Evolutionary conservation across 2,888 invertebrate genomes (phyloP), one percentile per base, ranked within the genome.

Genomic region (Cryptocheilus praepositus): DNA sequence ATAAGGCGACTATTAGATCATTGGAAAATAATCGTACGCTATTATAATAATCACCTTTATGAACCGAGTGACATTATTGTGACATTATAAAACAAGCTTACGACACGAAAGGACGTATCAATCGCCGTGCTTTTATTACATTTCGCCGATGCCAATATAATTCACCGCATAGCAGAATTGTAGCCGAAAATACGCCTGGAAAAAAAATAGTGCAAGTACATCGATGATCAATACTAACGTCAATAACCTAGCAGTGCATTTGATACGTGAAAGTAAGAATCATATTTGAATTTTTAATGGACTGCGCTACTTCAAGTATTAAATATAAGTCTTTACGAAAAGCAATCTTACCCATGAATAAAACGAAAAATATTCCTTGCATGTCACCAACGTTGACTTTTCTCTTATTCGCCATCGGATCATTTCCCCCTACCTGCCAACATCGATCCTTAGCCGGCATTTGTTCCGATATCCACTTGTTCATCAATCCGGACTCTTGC

Each of bases 281-380:
- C 5, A 25, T 25, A 25, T 18, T 25, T 22, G 0, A 51, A 11
- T 45, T 61, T 54, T 49, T 55, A 22, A 25, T 13, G n/a, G n/a
- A n/a, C n/a, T n/a, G n/a, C n/a, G n/a, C n/a, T n/a, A n/a, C n/a
- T n/a, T 8, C 13, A 36, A 11, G 7, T 2, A 16, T 51, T 53
- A 15, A 25, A 51, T 19, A 15, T 16, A 19, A 7, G 16, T n/a
- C 5, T 19, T n/a, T 13, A 54, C 0, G 13, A 13, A 15, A 25
- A 13, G 3, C 16, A 5, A 22, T 19, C 22, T 74, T 91, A 95
- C 96, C 96, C 61, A 96, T 89, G 61, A 95, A 91, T 2, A 97
- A 89, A 0, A 97, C 94, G 81, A 96, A 94, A 89, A 97, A 97
- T 25, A 96, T 96, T 13, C 97, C 97, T 88, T 97, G 96, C 96